Percentiles rank a stretch among this genome's conserved stretches.
These are phyloP conservation scores for Hemibagrus guttatus DNA, from an alignment of 2,797 vertebrate species.

Conservation along the genomic window DNA sequence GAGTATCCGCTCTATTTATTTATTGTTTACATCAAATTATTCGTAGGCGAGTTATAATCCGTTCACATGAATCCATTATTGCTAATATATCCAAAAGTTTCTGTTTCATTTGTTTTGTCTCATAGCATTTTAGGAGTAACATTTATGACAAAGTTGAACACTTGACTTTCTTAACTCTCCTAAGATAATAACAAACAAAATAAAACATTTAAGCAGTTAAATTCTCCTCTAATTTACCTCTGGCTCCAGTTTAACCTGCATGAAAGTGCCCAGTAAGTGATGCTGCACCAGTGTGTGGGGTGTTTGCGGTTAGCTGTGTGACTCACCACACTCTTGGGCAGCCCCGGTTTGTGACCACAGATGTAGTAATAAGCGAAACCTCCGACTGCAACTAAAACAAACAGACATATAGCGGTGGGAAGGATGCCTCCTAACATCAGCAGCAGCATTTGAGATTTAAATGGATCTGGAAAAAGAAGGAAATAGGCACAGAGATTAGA, in stretches of 20 bases:
- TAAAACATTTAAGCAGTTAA: neutral
- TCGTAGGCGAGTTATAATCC: neutral
- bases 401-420: slow-evolving; percentile 50
- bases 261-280: neutral
- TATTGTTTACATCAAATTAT: neutral
- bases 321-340: slow-evolving; percentile 54
- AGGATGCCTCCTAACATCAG: slow-evolving; percentile 52
- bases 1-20: neutral
- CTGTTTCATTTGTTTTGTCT: neutral
- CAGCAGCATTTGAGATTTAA: slow-evolving; percentile 42
- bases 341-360: slow-evolving; percentile 50
- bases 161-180: neutral
- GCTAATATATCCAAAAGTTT: neutral
- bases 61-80: neutral
- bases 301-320: neutral
- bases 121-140: neutral
- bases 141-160: neutral
- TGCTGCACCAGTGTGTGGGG: neutral
- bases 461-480: slow-evolving; percentile 40
- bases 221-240: neutral
- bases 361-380: slow-evolving; percentile 56
- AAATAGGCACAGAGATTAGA: neutral
- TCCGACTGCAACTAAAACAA: slow-evolving; percentile 41
- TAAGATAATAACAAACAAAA: neutral
- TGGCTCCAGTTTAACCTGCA: neutral